phyloP scores from a whole-genome alignment of 2,113 vertebrate genomes.

The Dasyprocta punctata region DNA sequence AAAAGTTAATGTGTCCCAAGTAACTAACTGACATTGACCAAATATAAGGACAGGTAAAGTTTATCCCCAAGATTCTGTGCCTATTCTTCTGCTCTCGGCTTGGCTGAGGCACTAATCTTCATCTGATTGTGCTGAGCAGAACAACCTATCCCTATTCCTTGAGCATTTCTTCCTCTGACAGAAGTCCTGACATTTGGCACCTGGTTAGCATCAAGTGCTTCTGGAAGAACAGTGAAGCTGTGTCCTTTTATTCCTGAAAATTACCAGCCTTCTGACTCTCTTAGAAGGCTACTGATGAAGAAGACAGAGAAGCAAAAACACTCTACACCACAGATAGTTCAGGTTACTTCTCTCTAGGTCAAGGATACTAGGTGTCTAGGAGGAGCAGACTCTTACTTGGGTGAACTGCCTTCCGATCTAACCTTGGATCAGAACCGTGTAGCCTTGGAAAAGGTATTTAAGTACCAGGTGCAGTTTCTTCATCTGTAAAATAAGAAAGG shows the following conservation, averaged over 20 bases:
- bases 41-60: constrained; percentile 15
- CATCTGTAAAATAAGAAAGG: background rate
- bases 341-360: background rate
- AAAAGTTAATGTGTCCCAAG: constrained; percentile 37
- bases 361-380: background rate
- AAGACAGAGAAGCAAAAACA: background rate
- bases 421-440: background rate
- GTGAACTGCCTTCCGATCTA: background rate
- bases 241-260: background rate
- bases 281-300: background rate
- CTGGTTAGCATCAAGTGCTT: constrained; percentile 48
- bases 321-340: background rate
- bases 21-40: constrained; percentile 26
- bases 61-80: background rate
- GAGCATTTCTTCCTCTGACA: background rate
- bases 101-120: background rate
- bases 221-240: constrained; percentile 34
- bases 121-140: constrained; percentile 28
- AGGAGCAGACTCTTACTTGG: background rate
- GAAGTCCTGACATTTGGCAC: background rate
- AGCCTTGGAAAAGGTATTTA: background rate
- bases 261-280: background rate
- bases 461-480: background rate
- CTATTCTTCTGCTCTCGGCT: background rate
- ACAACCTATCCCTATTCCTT: background rate